phyloP scores from a whole-genome alignment of 2,888 invertebrate genomes.

The Gibbula magus region DNA sequence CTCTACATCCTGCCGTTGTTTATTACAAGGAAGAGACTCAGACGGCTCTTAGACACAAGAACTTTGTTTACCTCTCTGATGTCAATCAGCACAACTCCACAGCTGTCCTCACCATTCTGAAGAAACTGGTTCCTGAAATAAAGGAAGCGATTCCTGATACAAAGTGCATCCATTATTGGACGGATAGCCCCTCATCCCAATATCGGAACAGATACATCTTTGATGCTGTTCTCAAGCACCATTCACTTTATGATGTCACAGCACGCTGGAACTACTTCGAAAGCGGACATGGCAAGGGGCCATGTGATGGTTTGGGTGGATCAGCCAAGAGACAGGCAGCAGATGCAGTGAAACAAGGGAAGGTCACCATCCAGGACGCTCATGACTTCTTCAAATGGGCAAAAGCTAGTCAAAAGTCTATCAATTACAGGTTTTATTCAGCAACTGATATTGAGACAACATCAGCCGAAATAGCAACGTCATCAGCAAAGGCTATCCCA shows the following conservation, averaged over 20 bases:
- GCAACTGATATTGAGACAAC: neutral
- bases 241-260: no score
- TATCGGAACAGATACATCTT: no score
- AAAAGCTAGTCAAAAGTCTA: neutral
- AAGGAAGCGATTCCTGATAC: no score
- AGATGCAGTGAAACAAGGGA: slow-evolving; percentile 40
- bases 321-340: slow-evolving; percentile 35
- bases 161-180: no score
- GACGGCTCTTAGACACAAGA: neutral
- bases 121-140: neutral
- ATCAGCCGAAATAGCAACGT: neutral
- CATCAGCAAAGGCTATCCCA: neutral
- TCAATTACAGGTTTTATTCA: neutral
- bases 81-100: neutral
- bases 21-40: no score
- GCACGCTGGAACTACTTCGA: no score
- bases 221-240: no score
- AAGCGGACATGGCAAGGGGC: no score
- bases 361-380: slow-evolving; percentile 30
- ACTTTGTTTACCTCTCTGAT: neutral
- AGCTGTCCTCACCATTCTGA: neutral
- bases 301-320: no score
- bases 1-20: no score
- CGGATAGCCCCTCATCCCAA: no score
- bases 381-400: slow-evolving; percentile 31